Base-by-base conservation (phyloP, 2,888 invertebrate species). In the Acanthopleura granulata region DNA sequence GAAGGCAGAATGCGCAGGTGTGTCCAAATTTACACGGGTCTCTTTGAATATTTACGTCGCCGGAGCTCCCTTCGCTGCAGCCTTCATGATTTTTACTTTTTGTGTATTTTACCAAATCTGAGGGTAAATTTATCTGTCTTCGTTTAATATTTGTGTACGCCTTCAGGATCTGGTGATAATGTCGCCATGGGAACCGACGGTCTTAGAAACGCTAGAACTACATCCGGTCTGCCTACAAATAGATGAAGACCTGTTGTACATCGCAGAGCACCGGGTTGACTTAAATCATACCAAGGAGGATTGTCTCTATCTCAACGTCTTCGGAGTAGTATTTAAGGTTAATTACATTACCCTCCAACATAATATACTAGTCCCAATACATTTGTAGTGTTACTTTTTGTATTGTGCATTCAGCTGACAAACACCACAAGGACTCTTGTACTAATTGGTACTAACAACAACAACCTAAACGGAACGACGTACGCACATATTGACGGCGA, bases 301-400 rank as follows among this genome's bases (percentile, higher is more conserved):
- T 57, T 72, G 72, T 25, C 57, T 72, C 9, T 72, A 50, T 50
- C 72, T 72, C 6, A 72, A 72, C 57, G 49, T 72, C 15, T 72
- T 40, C 29, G 57, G 50, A 40, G 51, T 40, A 40, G 9, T 3
- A 40, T 40, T 40, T 40, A 40, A 40, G 9, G 40, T 9, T 40
- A 40, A 40, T 3, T 40, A 40, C 40, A 40, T 40, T 40, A 40
- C 9, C 9, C 3, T 3, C 4, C 40, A 40, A 40, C 40, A 40
- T 40, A n/a, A n/a, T n/a, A n/a, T n/a, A n/a, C n/a, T n/a, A n/a
- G n/a, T n/a, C n/a, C n/a, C n/a, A 6, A 40, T 40, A 40, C 40
- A 57, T 57, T 57, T 22, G 22, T 9, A 57, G 22, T 12, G 12
- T 22, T 12, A 57, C 22, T 18, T 6, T 57, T 57, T 22, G n/a